Percentiles rank a stretch among this genome's conserved stretches.
phyloP scores from a whole-genome alignment of 2,113 vertebrate species.

The Mormyrus iriodes region DNA sequence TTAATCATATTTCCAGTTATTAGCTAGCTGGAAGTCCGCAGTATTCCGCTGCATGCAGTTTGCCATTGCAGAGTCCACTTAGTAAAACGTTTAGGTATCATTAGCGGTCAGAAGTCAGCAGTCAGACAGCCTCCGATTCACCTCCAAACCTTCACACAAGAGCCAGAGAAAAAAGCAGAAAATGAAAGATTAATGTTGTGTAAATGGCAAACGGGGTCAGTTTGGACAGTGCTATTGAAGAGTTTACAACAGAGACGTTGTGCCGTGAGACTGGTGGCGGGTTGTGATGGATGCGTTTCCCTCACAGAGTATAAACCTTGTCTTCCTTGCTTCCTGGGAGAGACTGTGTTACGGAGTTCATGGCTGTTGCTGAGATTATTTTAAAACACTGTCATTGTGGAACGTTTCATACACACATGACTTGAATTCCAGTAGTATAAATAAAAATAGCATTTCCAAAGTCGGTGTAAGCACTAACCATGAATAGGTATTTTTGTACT shows the following conservation, averaged over 20 bases:
- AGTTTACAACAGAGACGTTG: background rate
- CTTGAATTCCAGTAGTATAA: background rate
- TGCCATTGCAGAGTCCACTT: background rate
- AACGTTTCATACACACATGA: background rate
- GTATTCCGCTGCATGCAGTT: background rate
- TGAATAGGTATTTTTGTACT: background rate
- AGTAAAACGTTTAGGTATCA: background rate
- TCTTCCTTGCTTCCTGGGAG: background rate
- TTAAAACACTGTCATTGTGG: background rate
- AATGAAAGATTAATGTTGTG: background rate
- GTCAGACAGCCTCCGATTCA: background rate
- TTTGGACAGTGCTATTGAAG: background rate
- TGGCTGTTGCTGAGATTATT: background rate
- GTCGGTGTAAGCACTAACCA: background rate
- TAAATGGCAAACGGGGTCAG: background rate
- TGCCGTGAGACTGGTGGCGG: background rate
- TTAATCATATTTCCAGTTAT: background rate
- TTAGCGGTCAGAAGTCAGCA: background rate
- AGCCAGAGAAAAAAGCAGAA: background rate
- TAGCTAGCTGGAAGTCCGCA: background rate
- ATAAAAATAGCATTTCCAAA: background rate
- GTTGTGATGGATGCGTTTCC: background rate
- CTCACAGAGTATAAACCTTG: background rate
- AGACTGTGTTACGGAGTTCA: background rate
- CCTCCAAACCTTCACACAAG: background rate